phyloP scores from a whole-genome alignment of 1,140 invertebrate genomes.

The Caenorhabditis tropicalis region DNA sequence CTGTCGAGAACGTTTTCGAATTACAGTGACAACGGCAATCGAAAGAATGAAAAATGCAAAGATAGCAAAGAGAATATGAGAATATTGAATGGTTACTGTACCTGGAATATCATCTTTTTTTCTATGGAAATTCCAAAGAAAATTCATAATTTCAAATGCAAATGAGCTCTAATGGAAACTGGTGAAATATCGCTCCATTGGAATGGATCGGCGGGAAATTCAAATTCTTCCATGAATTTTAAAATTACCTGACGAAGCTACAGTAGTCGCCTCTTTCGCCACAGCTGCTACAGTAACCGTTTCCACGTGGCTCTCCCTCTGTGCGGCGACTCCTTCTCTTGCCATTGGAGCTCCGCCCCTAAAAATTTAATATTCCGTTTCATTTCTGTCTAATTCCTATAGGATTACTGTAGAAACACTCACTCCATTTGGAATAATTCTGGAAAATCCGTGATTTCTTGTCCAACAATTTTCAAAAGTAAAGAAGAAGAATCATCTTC shows the following conservation, averaged over 20 bases:
- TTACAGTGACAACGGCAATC: constrained; percentile 25
- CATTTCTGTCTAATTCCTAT: background rate
- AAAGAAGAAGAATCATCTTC: background rate
- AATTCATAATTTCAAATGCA: no score
- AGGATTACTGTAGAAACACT: background rate
- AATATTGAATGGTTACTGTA: constrained; percentile 24
- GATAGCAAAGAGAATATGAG: constrained; percentile 32
- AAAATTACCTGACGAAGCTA: background rate
- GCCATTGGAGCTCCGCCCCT: constrained; percentile 13
- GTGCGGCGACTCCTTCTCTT: background rate
- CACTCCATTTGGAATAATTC: background rate
- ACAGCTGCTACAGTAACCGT: background rate
- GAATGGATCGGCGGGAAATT: no score
- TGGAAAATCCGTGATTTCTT: constrained; percentile 29
- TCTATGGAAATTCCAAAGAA: background rate
- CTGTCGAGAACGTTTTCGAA: constrained; percentile 37
- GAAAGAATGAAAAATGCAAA: constrained; percentile 35
- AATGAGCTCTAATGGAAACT: no score
- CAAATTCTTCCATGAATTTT: background rate
- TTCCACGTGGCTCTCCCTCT: background rate
- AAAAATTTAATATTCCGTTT: background rate
- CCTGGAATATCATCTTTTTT: background rate
- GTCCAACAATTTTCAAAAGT: background rate
- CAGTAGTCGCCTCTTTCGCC: background rate
- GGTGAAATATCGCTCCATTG: no score